Percentiles rank a stretch among this genome's conserved stretches.
Conservation (phyloP, 2,113 vertebrate species). For the Stictonetta naevosa region DNA sequence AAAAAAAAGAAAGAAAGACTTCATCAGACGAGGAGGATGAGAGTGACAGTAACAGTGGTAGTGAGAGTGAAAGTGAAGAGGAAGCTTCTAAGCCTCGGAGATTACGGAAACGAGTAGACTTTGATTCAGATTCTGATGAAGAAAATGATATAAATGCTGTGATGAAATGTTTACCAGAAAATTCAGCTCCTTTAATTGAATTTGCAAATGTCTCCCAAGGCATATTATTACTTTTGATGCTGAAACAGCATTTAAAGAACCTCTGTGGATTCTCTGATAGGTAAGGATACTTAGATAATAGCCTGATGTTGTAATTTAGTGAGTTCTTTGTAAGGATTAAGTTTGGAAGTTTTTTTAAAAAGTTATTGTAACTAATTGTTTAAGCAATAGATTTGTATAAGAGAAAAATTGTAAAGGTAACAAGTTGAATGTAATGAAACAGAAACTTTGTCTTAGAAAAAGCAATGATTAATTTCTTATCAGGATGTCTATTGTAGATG, state of each 20-base stretch:
- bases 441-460: neutral
- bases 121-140: slow-evolving; percentile 86
- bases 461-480: neutral
- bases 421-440: neutral
- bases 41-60: slow-evolving; percentile 83
- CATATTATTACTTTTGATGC: slow-evolving; percentile 94
- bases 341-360: neutral
- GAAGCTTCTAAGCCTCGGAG: slow-evolving; percentile 84
- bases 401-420: neutral
- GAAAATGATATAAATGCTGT: slow-evolving; percentile 93
- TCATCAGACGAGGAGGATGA: slow-evolving; percentile 82
- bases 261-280: slow-evolving; percentile 98
- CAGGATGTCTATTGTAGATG: neutral
- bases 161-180: slow-evolving; percentile 92
- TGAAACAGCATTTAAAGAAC: slow-evolving; percentile 98
- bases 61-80: slow-evolving; percentile 81
- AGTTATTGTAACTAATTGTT: neutral
- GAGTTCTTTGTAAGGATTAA: neutral
- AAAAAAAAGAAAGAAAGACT: slow-evolving; percentile 84
- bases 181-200: slow-evolving; percentile 91
- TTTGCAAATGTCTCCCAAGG: slow-evolving; percentile 98
- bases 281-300: slow-evolving; percentile 68
- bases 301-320: neutral
- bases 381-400: neutral
- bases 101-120: slow-evolving; percentile 77